Evolutionary conservation across 2,888 invertebrate genomes (phyloP), one percentile per base, ranked within the genome.

Genomic region (Apamea monoglypha): DNA sequence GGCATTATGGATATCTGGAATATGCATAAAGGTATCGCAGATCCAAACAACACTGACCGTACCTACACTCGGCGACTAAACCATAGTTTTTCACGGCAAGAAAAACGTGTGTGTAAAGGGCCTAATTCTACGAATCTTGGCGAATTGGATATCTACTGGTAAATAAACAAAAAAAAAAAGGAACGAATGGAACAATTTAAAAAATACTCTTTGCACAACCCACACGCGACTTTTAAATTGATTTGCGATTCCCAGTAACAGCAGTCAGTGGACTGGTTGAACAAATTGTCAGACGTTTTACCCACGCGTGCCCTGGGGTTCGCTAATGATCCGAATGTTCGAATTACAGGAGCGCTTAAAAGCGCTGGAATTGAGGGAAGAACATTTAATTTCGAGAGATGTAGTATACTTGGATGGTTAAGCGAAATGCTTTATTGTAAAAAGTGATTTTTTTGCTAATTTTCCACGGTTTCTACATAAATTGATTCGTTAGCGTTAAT

Each of bases 181-280:
- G 44, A 14, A n/a, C 16, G 5, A 74, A 53, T 32, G 6, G 59
- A 68, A 53, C 3, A 61, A 61, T 14, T 16, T 18, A 18, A 59
- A 21, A 32, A 50, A 25, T 44, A 78, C 10, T 63, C 5, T 78
- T 69, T 56, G 21, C 12, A 21, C 25, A 32, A 63, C 32, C 29
- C 3, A 53, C 71, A 83, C 44, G 70, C 36, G 72, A 82, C 18
- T 53, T 53, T 8, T 18, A 64, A 40, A 84, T 84, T 84, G 69
- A 84, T 73, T 79, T 64, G 64, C 32, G 32, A 69, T 80, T 84
- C 44, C 36, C 32, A 21, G 59, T 84, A 83, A 40, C 56, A 67
- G 18, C 40, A 70, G 21, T 47, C 14, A n/a, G 4, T 44, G 47
- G 36, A 36, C n/a, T 56, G 40, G 72, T n/a, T 25, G 50, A 68